These are phyloP conservation scores for Drosophila prostipennis DNA, from an alignment of 2,888 invertebrate genomes.

Conservation along the genomic window DNA sequence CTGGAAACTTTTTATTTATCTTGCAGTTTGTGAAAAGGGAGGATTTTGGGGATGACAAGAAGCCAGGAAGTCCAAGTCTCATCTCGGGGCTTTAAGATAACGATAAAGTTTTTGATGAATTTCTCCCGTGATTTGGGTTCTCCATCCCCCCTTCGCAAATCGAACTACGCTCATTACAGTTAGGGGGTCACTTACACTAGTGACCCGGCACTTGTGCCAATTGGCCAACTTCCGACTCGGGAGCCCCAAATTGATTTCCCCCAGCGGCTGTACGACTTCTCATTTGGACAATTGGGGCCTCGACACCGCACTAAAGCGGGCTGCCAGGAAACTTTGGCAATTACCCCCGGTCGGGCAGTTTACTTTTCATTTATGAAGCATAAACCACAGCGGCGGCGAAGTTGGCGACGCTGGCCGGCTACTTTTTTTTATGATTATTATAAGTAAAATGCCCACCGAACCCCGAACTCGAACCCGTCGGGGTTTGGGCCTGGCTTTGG, in stretches of 20 bases:
- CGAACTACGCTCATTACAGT: conserved; percentile 22
- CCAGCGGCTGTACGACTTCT: conserved; percentile 56
- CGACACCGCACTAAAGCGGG: conserved; percentile 57
- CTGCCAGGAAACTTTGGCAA: conserved; percentile 73
- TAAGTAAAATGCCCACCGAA: conserved; percentile 62
- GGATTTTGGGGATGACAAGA: conserved; percentile 15
- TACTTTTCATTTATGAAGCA: conserved; percentile 65
- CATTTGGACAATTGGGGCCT: conserved; percentile 39
- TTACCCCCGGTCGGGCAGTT: conserved; percentile 71
- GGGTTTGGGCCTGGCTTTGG: conserved; percentile 2
- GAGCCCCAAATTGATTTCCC: conserved; percentile 70
- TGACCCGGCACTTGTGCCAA: conserved; percentile 42
- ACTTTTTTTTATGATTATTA: conserved; percentile 74
- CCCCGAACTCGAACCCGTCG: conserved; percentile 32
- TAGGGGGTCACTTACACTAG: conserved; percentile 10
- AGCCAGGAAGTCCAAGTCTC: conserved; percentile 6
- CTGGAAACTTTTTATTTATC: conserved; percentile 57
- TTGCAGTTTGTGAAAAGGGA: conserved; percentile 32
- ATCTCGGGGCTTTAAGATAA: conserved; percentile 30
- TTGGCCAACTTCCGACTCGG: conserved; percentile 57
- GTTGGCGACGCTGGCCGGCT: conserved; percentile 55
- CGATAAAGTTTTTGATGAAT: conserved; percentile 36
- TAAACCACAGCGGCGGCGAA: conserved; percentile 60
- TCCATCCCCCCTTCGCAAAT: conserved; percentile 2
- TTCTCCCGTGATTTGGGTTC: conserved; percentile 9